These are phyloP conservation scores for Melipona quadrifasciata DNA, from an alignment of 1,140 invertebrate species.

Conservation along the genomic window DNA sequence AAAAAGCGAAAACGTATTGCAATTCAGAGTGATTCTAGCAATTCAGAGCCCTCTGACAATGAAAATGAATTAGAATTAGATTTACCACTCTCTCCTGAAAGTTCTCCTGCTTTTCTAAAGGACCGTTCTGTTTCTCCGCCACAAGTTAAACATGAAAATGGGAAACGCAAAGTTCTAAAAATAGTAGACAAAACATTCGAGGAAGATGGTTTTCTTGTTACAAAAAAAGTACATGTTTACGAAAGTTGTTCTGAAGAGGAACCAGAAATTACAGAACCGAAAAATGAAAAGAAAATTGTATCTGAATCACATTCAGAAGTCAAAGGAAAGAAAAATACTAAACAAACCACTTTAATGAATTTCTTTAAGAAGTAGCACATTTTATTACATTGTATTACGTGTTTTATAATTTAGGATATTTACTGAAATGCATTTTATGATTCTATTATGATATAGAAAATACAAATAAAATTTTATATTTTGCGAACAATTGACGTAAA, in stretches of 20 bases:
- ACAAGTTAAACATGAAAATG: slow-evolving; percentile 55
- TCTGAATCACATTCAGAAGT: slow-evolving; percentile 45
- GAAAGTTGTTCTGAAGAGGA: slow-evolving; percentile 76
- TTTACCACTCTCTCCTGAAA: slow-evolving; percentile 46
- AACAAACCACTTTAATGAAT: slow-evolving; percentile 54
- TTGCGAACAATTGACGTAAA: slow-evolving; percentile 6
- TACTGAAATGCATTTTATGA: neutral
- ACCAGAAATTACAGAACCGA: slow-evolving; percentile 44
- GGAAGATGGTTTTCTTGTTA: slow-evolving; percentile 78
- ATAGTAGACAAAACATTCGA: slow-evolving; percentile 72
- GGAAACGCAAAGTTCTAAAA: slow-evolving; percentile 75
- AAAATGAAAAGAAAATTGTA: slow-evolving; percentile 14
- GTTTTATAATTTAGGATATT: neutral
- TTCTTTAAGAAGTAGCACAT: slow-evolving; percentile 59
- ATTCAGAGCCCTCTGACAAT: slow-evolving; percentile 64
- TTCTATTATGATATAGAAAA: slow-evolving; percentile 10
- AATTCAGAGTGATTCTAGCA: slow-evolving; percentile 70
- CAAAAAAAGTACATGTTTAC: slow-evolving; percentile 74
- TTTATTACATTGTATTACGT: neutral
- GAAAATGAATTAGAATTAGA: slow-evolving; percentile 55
- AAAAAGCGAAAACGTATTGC: slow-evolving; percentile 76
- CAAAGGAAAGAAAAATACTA: slow-evolving; percentile 54
- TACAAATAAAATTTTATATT: neutral
- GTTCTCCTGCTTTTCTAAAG: slow-evolving; percentile 15
- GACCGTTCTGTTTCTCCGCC: slow-evolving; percentile 67